A percentile compares a stretch with the other conserved stretches of the same genome.
Evolutionary conservation across 2,113 vertebrate species (phyloP).

Genomic region (Gymnobelideus leadbeateri): DNA sequence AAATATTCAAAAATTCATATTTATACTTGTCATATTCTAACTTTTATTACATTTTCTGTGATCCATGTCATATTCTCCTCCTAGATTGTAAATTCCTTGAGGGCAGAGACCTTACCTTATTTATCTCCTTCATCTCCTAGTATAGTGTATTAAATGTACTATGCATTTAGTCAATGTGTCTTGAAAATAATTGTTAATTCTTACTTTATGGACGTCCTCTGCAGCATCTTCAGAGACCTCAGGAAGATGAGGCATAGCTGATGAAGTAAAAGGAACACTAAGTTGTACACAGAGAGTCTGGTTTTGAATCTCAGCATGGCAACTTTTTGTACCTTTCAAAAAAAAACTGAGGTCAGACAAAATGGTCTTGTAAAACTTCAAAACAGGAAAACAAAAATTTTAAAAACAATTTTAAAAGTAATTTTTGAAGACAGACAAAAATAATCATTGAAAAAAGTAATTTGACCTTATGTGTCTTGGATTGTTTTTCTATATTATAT

Average conservation of each 20-base stretch:
- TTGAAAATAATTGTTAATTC: slow-evolving; percentile 17
- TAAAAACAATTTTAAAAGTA: too few relatives aligned
- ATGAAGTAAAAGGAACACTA: too few relatives aligned
- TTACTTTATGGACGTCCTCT: slow-evolving; percentile 6
- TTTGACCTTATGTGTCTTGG: neutral
- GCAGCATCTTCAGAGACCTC: slow-evolving; percentile 16
- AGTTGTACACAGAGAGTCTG: too few relatives aligned
- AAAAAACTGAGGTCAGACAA: neutral
- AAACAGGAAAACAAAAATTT: neutral
- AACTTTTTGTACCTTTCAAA: too few relatives aligned
- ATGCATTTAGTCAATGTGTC: neutral
- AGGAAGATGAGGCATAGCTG: neutral
- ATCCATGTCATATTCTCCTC: neutral
- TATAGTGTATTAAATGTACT: neutral
- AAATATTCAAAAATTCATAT: too few relatives aligned
- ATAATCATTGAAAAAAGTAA: neutral
- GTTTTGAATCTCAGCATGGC: neutral
- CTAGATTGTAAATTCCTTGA: neutral
- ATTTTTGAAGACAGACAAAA: neutral
- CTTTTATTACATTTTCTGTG: neutral
- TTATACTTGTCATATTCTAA: neutral
- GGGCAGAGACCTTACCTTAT: neutral
- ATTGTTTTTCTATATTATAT: neutral
- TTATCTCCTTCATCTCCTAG: neutral
- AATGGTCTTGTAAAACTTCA: neutral